These are phyloP conservation scores for Beaufortia kweichowensis DNA, from an alignment of 2,113 vertebrate genomes.

Conservation along the genomic window DNA sequence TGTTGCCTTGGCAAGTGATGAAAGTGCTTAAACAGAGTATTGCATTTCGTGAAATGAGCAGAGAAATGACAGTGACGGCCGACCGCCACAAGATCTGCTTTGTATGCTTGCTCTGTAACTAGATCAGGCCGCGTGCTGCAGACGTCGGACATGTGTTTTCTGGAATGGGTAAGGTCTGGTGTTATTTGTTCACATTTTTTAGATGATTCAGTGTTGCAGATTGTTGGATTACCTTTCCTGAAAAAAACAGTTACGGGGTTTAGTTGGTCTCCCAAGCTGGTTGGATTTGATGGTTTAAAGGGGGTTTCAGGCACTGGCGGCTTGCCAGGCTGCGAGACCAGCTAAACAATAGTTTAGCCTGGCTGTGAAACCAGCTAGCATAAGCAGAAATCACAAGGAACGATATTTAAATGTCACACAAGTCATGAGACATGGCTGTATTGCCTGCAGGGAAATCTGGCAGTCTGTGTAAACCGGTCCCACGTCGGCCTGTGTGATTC, in stretches of 20 bases:
- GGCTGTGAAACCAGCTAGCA: not conserved
- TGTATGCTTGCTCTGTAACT: conserved; percentile 11
- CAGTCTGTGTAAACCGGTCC: not conserved
- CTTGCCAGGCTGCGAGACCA: not conserved
- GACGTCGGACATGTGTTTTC: not conserved
- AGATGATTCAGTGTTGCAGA: not conserved
- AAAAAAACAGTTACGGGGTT: not conserved
- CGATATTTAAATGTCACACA: no score
- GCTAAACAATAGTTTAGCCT: not conserved
- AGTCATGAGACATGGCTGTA: not conserved
- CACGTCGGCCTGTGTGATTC: not conserved
- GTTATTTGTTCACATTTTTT: conserved; percentile 10
- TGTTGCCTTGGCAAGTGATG: conserved; percentile 48
- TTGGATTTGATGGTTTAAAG: not conserved
- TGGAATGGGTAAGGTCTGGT: not conserved
- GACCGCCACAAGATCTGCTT: not conserved
- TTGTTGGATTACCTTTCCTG: not conserved
- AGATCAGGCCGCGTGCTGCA: conserved; percentile 6
- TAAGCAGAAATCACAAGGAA: no score
- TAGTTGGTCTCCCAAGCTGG: not conserved
- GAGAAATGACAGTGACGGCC: conserved; percentile 39
- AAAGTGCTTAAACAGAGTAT: conserved; percentile 49
- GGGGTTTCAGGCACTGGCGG: not conserved
- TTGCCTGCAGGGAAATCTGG: conserved; percentile 4
- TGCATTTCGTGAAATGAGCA: conserved; percentile 52